A percentile compares a stretch with the other conserved stretches of the same genome.
phyloP scores from a whole-genome alignment of 2,113 vertebrate genomes.

The Campylomormyrus tamandua region DNA sequence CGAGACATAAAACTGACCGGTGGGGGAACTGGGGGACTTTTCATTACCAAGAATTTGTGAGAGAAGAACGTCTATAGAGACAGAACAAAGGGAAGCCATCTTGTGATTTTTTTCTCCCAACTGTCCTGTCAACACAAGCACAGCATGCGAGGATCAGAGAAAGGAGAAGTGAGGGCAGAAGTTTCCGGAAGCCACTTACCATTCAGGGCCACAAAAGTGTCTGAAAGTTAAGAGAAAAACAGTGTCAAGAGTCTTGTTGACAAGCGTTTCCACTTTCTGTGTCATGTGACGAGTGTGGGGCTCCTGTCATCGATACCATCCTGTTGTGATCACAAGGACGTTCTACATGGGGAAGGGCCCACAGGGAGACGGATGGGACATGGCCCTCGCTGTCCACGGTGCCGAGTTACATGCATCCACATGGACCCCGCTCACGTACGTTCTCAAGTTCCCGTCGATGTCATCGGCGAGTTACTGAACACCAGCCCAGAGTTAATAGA shows the following conservation, averaged over 20 bases:
- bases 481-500: neutral
- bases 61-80: slow-evolving; percentile 74
- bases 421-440: neutral
- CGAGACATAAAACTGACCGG: slow-evolving; percentile 63
- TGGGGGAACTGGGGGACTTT: slow-evolving; percentile 69
- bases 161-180: slow-evolving; percentile 34
- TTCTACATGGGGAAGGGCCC: neutral
- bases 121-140: slow-evolving; percentile 41
- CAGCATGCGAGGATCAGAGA: slow-evolving; percentile 40
- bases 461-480: neutral
- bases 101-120: neutral
- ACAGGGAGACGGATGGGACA: neutral
- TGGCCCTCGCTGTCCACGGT: neutral
- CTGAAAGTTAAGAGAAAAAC: slow-evolving; percentile 12
- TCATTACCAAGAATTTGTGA: slow-evolving; percentile 73
- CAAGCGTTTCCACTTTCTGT: neutral
- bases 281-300: neutral
- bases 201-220: slow-evolving; percentile 84
- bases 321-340: neutral
- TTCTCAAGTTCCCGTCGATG: neutral
- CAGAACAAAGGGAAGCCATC: slow-evolving; percentile 57
- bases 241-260: slow-evolving; percentile 4
- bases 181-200: slow-evolving; percentile 68
- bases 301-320: neutral
- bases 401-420: neutral